phyloP scores from a whole-genome alignment of 2,113 vertebrate species.

The Poeciliopsis occidentalis region DNA sequence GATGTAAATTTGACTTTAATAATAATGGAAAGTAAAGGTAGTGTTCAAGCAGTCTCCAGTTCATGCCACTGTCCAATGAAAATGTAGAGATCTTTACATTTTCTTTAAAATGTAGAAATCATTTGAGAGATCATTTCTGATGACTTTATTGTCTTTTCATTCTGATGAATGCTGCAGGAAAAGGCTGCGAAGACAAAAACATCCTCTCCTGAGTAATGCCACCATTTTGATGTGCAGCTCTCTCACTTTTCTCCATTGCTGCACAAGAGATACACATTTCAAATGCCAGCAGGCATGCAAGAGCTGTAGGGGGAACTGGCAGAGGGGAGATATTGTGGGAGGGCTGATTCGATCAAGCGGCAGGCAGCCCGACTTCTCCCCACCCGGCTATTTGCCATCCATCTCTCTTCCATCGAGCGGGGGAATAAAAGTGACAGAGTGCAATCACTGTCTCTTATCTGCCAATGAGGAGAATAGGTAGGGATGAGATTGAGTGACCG shows the following conservation, averaged over 20 bases:
- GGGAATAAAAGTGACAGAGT: slow-evolving; percentile 70
- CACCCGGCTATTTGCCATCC: slow-evolving; percentile 22
- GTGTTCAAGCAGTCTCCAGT: too few species aligned
- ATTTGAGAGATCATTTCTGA: slow-evolving; percentile 6
- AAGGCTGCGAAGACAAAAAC: slow-evolving; percentile 35
- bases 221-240: slow-evolving; percentile 36
- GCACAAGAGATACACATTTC: slow-evolving; percentile 51
- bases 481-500: slow-evolving; percentile 63
- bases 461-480: slow-evolving; percentile 63
- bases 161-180: neutral
- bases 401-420: slow-evolving; percentile 52
- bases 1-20: too few species aligned
- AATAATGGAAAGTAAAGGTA: too few species aligned
- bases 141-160: slow-evolving; percentile 25
- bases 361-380: slow-evolving; percentile 43
- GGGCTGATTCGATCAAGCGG: slow-evolving; percentile 62
- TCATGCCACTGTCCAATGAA: too few species aligned
- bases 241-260: slow-evolving; percentile 33
- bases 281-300: slow-evolving; percentile 62
- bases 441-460: slow-evolving; percentile 74
- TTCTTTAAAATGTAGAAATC: too few species aligned
- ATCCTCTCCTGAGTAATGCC: slow-evolving; percentile 38
- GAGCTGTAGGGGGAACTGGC: slow-evolving; percentile 1
- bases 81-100: too few species aligned
- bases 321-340: slow-evolving; percentile 28